Base-by-base conservation (phyloP, 2,113 vertebrate genomes). In the Rynchops niger region DNA sequence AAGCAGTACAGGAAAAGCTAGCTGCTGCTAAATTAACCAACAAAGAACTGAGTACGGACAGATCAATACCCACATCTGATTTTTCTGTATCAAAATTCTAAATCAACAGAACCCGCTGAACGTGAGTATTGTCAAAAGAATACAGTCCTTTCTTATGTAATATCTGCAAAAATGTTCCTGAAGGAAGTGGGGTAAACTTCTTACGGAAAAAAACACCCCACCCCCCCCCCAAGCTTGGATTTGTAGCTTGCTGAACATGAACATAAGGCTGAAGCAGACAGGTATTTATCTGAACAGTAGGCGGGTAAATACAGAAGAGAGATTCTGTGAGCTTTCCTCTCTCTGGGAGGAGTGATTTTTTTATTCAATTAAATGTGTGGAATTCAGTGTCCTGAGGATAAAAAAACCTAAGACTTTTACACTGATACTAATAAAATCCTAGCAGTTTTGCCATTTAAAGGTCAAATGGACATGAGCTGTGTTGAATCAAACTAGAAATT, bases 381-480 rank as follows among this genome's bases (percentile, higher is more conserved):
- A 94, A 78, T 78, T 73, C 74, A 76, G 14, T 82, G 43, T 76
- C 69, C 79, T 55, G 38, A 93, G 49, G 58, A 93, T 47, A 74
- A 77, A 49, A 49, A 67, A 65, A 25, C 6, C 34, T 25, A 82
- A 20, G 23, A 53, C 58, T 90, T 86, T 83, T 61, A 71, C 25
- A 82, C 5, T 70, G 27, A 80, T 86, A 82, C 42, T 90, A 95
- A 95, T 82, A 92, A 86, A 84, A 90, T 47, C 55, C n/a, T 89
- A 74, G 32, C 69, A 76, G 20, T 90, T 91, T 81, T 88, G 47
- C 77, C 88, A 74, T 94, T 95, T 94, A 94, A 93, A 93, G 82
- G 86, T 95, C 88, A 89, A 77, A 89, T 11, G 82, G 77, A 58
- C 67, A 73, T 63, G 17, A 88, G 32, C 45, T 62, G 25, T 38